Evolutionary conservation across 1,140 invertebrate genomes (phyloP).

Genomic region (Drosophila ohnishii): DNA sequence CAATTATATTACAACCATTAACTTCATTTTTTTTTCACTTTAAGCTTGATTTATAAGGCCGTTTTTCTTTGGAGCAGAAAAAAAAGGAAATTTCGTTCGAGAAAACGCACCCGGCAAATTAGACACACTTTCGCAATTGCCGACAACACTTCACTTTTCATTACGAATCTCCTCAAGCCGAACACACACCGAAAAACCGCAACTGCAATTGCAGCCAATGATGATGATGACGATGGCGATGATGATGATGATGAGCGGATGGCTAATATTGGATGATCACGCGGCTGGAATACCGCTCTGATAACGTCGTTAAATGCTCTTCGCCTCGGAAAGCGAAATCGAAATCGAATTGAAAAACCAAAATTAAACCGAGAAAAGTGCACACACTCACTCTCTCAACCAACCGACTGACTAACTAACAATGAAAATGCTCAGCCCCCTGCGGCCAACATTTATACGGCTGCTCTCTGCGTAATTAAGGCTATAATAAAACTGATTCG

Average conservation of each 20-base stretch:
- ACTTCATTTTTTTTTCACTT: slow-evolving; percentile 20
- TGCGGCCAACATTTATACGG: slow-evolving; percentile 70
- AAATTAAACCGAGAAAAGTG: slow-evolving; percentile 26
- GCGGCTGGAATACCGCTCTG: slow-evolving; percentile 61
- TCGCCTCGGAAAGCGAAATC: slow-evolving; percentile 61
- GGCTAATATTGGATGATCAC: slow-evolving; percentile 69
- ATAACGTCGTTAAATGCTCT: slow-evolving; percentile 73
- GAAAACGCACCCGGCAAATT: slow-evolving; percentile 51
- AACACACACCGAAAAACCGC: slow-evolving; percentile 30
- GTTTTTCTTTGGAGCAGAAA: slow-evolving; percentile 10
- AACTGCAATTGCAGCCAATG: neutral
- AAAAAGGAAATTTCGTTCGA: slow-evolving; percentile 36
- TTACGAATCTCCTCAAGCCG: slow-evolving; percentile 58
- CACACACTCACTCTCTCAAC: slow-evolving; percentile 18
- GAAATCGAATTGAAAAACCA: slow-evolving; percentile 34
- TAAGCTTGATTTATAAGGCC: slow-evolving; percentile 18
- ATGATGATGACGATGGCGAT: slow-evolving; percentile 5
- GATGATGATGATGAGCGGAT: slow-evolving; percentile 16
- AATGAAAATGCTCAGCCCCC: slow-evolving; percentile 62
- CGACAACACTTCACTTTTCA: slow-evolving; percentile 79
- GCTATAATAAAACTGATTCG: slow-evolving; percentile 70
- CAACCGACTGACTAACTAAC: slow-evolving; percentile 35
- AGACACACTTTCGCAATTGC: slow-evolving; percentile 74
- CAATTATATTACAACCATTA: slow-evolving; percentile 13
- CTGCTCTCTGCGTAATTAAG: slow-evolving; percentile 74